A percentile compares a stretch with the other conserved stretches of the same genome.
Evolutionary conservation across 2,113 vertebrate species (phyloP).

Genomic region (Nerophis ophidion): DNA sequence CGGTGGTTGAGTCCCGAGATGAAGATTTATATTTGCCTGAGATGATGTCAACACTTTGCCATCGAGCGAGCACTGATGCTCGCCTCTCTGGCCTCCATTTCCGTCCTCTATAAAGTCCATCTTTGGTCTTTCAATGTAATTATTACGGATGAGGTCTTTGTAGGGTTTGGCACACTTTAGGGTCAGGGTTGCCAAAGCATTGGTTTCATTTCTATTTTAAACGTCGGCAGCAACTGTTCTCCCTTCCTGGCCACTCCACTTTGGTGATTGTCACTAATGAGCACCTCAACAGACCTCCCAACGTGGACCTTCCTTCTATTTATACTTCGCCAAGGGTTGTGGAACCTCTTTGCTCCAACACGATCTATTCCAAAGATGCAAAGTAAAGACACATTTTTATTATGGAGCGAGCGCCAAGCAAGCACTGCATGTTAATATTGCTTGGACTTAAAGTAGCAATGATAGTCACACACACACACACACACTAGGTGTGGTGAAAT

Average conservation of each 20-base stretch:
- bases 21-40: background rate
- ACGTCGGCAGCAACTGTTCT: slow-evolving; percentile 1
- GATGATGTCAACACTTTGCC: slow-evolving; percentile 1
- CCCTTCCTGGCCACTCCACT: no score
- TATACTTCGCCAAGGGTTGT: background rate
- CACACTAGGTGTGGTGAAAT: no score
- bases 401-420: no score
- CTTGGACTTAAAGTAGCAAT: no score
- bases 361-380: no score
- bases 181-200: background rate
- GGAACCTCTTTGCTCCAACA: background rate
- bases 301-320: background rate
- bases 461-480: no score
- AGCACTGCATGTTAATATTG: no score
- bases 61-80: background rate
- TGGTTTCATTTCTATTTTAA: slow-evolving; percentile 6
- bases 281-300: background rate
- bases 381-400: no score
- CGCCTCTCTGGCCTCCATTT: background rate
- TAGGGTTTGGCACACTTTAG: background rate
- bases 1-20: background rate
- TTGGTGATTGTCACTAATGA: slow-evolving; percentile 1
- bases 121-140: slow-evolving; percentile 8
- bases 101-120: slow-evolving; percentile 1
- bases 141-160: slow-evolving; percentile 5